Base-by-base conservation (phyloP, 2,888 invertebrate species). In the Rutpela maculata region DNA sequence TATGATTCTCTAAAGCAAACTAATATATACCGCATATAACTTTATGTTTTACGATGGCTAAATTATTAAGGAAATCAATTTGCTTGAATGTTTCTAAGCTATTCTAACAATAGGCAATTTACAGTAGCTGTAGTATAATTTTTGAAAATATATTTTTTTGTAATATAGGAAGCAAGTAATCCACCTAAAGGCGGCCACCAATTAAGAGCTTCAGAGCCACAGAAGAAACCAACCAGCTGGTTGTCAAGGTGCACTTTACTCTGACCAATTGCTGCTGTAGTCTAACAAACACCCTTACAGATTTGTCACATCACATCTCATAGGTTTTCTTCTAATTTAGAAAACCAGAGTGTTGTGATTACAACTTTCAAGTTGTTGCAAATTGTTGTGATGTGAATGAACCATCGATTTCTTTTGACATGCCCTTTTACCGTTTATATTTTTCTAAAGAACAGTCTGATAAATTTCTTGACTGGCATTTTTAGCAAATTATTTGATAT, bases 231-330 rank as follows among this genome's bases (percentile, higher is more conserved):
- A 81, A 93, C 95, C 83, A 95, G 95, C 89, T 97, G 97, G 96
- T 92, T 96, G 88, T 94, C 96, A 73, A 94, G 96, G 90, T 97
- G 97, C 93, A 93, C 94, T 90, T 90, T 97, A 91, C 96, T 97
- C 93, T 97, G 96, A 97, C 96, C 94, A 84, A 88, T 85, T 85
- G 81, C 84, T 81, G 79, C 77, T 56, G 65, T 76, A 62, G 76
- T 80, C 75, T 77, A 81, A 77, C 80, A 79, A 75, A 72, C 77
- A 78, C 74, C 76, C 75, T 81, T 75, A 76, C 73, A 74, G 73
- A 62, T 77, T 57, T 74, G 69, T 79, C 77, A 78, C 77, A 78
- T 80, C 78, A 80, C 78, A 77, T 72, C 66, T 70, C 6, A 31
- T 12, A 35, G 12, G 50, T 56, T 59, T 68, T 75, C 50, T 31